phyloP scores from a whole-genome alignment of 2,797 vertebrate genomes.

The Enteromius argenteus region DNA sequence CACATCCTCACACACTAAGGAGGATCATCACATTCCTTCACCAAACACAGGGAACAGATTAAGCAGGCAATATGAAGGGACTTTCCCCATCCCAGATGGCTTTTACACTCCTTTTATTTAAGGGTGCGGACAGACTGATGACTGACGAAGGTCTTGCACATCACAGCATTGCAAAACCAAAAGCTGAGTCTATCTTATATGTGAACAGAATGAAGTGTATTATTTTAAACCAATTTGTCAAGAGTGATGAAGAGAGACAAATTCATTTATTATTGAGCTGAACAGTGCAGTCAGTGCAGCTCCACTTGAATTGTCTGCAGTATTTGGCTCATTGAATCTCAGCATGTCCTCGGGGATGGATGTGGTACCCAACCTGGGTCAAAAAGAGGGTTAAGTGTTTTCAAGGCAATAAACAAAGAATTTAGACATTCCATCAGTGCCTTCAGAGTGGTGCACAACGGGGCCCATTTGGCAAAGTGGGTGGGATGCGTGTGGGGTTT shows the following conservation, averaged over 20 bases:
- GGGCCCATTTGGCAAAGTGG: constrained; percentile 29
- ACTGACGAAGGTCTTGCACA: constrained; percentile 12
- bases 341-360: constrained; percentile 27
- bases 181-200: background rate
- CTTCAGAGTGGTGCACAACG: constrained; percentile 7
- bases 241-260: background rate
- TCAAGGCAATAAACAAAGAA: constrained; percentile 58
- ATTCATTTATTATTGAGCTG: background rate
- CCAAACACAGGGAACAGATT: constrained; percentile 25
- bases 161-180: background rate
- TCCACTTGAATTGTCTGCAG: constrained; percentile 7
- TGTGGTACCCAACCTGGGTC: constrained; percentile 45
- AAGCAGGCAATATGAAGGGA: constrained; percentile 20
- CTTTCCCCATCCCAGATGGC: constrained; percentile 37
- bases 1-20: background rate
- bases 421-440: constrained; percentile 53
- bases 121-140: constrained; percentile 34
- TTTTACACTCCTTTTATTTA: constrained; percentile 27
- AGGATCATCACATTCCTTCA: constrained; percentile 1
- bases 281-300: background rate
- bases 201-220: too few relatives aligned
- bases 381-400: constrained; percentile 58
- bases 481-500: constrained; percentile 15
- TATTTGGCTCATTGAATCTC: constrained; percentile 21
- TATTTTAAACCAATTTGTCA: background rate